Percentiles rank a stretch among this genome's conserved stretches.
Conservation (phyloP, 2,888 invertebrate genomes). For the Cheilosia urbana region DNA sequence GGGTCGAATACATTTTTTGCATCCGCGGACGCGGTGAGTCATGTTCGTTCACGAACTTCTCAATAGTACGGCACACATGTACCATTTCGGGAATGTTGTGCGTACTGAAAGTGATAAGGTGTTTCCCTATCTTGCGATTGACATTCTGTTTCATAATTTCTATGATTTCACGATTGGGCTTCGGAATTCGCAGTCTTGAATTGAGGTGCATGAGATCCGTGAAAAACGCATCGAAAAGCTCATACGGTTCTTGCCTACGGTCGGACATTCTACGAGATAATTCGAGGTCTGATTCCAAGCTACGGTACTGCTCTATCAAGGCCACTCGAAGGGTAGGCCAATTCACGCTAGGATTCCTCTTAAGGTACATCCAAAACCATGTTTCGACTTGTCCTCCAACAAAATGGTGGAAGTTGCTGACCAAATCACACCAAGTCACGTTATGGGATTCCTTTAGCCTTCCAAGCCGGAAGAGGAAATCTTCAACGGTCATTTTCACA, state of each 20-base stretch:
- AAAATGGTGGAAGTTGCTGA: not conserved
- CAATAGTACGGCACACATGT: no score
- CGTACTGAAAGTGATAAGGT: not conserved
- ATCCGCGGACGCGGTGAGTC: no score
- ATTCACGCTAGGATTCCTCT: not conserved
- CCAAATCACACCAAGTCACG: not conserved
- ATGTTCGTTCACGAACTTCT: no score
- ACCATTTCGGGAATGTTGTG: not conserved
- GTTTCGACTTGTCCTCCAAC: not conserved
- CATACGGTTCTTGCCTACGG: not conserved
- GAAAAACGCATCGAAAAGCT: not conserved
- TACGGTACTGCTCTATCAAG: not conserved
- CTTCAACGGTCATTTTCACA: not conserved
- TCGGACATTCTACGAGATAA: not conserved
- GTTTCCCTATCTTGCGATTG: not conserved
- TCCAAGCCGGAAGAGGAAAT: not conserved
- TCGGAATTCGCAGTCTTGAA: not conserved
- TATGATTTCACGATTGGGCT: not conserved
- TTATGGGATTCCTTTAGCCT: not conserved
- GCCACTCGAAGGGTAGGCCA: not conserved
- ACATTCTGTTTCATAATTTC: not conserved
- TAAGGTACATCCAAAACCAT: conserved; percentile 4
- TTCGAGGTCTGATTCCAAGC: not conserved
- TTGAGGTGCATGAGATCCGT: not conserved
- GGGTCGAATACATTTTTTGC: no score